Percentiles rank a stretch among this genome's conserved stretches.
These are phyloP conservation scores for Xiphorhynchus erythropygius DNA, from an alignment of 2,797 vertebrate genomes.

Conservation along the genomic window DNA sequence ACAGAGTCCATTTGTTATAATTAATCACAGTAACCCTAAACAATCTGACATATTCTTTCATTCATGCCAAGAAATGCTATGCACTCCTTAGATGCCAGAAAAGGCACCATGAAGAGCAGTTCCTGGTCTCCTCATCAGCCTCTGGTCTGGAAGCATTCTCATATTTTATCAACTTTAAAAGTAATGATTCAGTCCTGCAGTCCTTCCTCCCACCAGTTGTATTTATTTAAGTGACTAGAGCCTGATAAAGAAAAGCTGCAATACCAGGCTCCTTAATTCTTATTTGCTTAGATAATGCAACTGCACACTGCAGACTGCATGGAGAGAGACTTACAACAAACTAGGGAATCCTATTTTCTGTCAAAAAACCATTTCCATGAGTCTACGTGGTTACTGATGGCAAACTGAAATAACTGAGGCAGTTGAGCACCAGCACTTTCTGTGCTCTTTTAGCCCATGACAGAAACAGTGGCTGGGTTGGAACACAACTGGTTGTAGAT, in stretches of 20 bases:
- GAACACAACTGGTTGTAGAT: background rate
- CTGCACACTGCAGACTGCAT: background rate
- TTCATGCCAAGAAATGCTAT: background rate
- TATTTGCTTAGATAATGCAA: background rate
- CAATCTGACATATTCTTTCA: constrained; percentile 4
- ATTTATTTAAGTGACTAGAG: background rate
- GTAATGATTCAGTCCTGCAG: background rate
- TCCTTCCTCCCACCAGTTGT: background rate
- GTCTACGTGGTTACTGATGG: background rate
- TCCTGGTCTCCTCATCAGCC: background rate
- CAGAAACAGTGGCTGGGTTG: background rate
- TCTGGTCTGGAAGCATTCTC: background rate
- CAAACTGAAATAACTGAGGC: background rate
- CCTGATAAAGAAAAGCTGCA: background rate
- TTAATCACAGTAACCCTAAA: constrained; percentile 36
- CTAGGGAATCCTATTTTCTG: background rate
- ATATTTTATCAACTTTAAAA: background rate
- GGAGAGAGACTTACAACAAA: background rate
- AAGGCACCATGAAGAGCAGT: background rate
- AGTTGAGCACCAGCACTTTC: background rate
- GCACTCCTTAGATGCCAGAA: background rate
- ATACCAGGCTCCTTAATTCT: background rate
- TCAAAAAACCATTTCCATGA: accelerated
- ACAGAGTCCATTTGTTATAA: constrained; percentile 11
- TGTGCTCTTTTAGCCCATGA: background rate